Base-by-base conservation (phyloP, 2,113 vertebrate species). In the Megaceryle maxima region DNA sequence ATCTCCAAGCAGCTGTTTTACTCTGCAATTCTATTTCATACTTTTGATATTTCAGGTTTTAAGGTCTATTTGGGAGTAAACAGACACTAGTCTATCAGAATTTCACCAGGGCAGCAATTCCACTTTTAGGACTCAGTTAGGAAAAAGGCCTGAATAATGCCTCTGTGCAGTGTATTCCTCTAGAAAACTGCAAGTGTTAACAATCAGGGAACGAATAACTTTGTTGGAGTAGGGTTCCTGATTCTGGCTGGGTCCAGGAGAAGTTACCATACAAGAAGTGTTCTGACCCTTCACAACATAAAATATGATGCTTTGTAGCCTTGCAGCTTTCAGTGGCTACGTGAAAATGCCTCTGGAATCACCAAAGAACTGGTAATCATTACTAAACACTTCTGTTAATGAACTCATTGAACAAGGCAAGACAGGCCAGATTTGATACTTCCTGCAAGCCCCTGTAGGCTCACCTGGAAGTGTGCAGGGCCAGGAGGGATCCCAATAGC, bases 41-140 rank as follows among this genome's bases (percentile, higher is more conserved):
- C 26, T 91, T 88, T 83, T 75, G 80, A 68, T 92, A 86, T 93
- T 92, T 93, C 50, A 82, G 31, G 16, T 46, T 82, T 87, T 85
- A 81, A 84, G 31, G 37, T 69, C 50, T 69, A 21, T 46, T 74
- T 87, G 39, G 24, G 77, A 95, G 13, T 73, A 96, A 91, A 84
- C 6, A 84, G 84, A 67, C 10, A 56, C 33, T 48, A 35, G 60
- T 48, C 56, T 9, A 82, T 57, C 57, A 87, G 77, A 26, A 92
- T 59, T 82, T 85, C 67, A 89, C 29, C 37, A 91, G 70, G 57
- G 57, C 21, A 87, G 39, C 13, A 82, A 85, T 69, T 91, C 26
- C 15, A n/a, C 44, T 53, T 91, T 96, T 83, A 75, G 10, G 53
- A 41, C 70, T 60, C 43, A 19, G 5, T 60, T 72, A 93, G 48